Conservation (phyloP, 1,140 invertebrate genomes). For the Druon quercuslanigerum region DNA sequence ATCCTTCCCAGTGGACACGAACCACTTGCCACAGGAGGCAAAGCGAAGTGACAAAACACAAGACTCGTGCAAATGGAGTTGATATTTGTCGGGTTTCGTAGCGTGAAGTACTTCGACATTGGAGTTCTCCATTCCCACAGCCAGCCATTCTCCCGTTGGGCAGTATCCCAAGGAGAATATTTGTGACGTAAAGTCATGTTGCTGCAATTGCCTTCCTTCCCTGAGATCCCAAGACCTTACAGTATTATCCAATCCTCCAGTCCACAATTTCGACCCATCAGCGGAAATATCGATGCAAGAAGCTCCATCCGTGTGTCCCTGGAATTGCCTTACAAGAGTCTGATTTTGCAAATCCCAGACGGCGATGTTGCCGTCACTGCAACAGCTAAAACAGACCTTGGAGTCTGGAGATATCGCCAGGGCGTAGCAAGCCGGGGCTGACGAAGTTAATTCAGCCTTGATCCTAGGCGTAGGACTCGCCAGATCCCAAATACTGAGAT, state of each 20-base stretch:
- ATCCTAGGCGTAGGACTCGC: slow-evolving; percentile 92
- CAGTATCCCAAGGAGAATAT: slow-evolving; percentile 98
- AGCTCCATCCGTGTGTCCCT: slow-evolving; percentile 98
- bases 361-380: slow-evolving; percentile 96
- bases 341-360: slow-evolving; percentile 98
- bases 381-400: slow-evolving; percentile 97
- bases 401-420: slow-evolving; percentile 97
- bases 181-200: slow-evolving; percentile 97
- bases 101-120: slow-evolving; percentile 98
- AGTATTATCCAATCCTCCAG: slow-evolving; percentile 97
- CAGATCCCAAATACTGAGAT: slow-evolving; percentile 97
- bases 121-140: slow-evolving; percentile 99
- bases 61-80: slow-evolving; percentile 97
- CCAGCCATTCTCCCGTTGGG: slow-evolving; percentile 98
- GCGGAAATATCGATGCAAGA: slow-evolving; percentile 98
- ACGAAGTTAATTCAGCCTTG: slow-evolving; percentile 95
- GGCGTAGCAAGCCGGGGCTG: slow-evolving; percentile 97
- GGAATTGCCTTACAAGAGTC: slow-evolving; percentile 95
- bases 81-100: slow-evolving; percentile 97
- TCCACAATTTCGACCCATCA: slow-evolving; percentile 97
- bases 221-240: slow-evolving; percentile 98
- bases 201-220: slow-evolving; percentile 95
- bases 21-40: slow-evolving; percentile 98
- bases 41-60: slow-evolving; percentile 99
- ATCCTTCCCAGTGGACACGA: slow-evolving; percentile 99